Evolutionary conservation across 2,888 invertebrate species (phyloP).

Genomic region (Augochlorella aurata): DNA sequence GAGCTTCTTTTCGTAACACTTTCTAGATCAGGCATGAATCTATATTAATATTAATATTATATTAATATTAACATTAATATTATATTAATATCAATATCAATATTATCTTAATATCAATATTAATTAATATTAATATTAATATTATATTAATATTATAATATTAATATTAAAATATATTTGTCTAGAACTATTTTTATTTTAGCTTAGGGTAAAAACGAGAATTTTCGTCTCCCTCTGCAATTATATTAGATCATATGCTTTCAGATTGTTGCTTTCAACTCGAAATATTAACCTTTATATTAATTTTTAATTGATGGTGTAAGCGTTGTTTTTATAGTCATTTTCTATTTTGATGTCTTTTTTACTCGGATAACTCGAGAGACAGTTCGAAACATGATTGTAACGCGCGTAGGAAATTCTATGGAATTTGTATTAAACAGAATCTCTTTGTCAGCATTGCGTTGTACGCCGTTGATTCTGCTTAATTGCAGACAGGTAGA

Average conservation of each 20-base stretch:
- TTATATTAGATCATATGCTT: too few species aligned
- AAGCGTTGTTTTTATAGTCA: not conserved
- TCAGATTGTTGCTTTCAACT: not conserved
- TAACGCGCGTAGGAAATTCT: not conserved
- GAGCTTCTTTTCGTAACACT: not conserved
- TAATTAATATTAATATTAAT: not conserved
- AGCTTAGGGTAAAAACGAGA: too few species aligned
- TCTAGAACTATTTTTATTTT: too few species aligned
- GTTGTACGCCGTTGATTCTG: not conserved
- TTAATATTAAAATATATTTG: not conserved
- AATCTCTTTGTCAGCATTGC: not conserved
- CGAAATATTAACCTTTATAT: too few species aligned
- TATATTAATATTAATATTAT: not conserved
- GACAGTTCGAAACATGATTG: not conserved
- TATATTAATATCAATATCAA: not conserved
- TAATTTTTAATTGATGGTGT: not conserved
- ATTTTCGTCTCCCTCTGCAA: too few species aligned
- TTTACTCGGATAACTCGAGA: not conserved
- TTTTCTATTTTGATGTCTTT: not conserved
- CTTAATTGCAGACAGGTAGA: not conserved
- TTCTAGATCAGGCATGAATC: not conserved
- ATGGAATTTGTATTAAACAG: not conserved
- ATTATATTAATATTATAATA: not conserved
- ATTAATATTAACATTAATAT: not conserved
- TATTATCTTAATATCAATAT: too few species aligned